These are phyloP conservation scores for Toxotes lorentzi DNA, from an alignment of 2,797 vertebrate genomes.

Conservation along the genomic window DNA sequence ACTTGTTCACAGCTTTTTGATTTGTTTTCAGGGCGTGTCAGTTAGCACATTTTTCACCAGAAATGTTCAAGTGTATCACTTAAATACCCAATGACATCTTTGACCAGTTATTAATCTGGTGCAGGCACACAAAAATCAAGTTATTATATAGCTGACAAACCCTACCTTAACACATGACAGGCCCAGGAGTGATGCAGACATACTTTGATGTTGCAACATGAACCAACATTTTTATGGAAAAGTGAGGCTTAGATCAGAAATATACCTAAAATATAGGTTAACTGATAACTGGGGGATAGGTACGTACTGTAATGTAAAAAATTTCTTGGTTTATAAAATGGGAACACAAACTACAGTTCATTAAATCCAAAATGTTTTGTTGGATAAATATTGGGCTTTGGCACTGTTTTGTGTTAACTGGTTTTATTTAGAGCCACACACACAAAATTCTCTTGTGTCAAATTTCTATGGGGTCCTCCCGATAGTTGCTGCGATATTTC, in stretches of 20 bases:
- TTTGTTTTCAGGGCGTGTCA: constrained; percentile 59
- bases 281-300: not conserved
- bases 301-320: not conserved
- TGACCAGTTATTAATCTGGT: constrained; percentile 12
- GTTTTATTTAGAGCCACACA: constrained; percentile 16
- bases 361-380: not conserved
- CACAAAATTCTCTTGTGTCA: constrained; percentile 3
- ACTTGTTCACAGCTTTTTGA: constrained; percentile 66
- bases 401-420: constrained; percentile 19
- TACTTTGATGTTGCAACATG: constrained; percentile 35
- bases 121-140: not conserved
- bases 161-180: not conserved
- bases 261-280: not conserved
- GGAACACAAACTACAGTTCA: constrained; percentile 6
- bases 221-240: constrained; percentile 18
- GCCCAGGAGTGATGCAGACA: not conserved
- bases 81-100: constrained; percentile 18
- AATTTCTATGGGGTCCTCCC: too few relatives aligned
- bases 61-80: constrained; percentile 42
- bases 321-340: not conserved
- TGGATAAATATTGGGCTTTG: not conserved
- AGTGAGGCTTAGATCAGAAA: not conserved
- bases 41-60: constrained; percentile 42
- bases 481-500: not conserved
- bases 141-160: constrained; percentile 10